Evolutionary conservation across 2,888 invertebrate genomes (phyloP).

Genomic region (Schizaphis graminum): DNA sequence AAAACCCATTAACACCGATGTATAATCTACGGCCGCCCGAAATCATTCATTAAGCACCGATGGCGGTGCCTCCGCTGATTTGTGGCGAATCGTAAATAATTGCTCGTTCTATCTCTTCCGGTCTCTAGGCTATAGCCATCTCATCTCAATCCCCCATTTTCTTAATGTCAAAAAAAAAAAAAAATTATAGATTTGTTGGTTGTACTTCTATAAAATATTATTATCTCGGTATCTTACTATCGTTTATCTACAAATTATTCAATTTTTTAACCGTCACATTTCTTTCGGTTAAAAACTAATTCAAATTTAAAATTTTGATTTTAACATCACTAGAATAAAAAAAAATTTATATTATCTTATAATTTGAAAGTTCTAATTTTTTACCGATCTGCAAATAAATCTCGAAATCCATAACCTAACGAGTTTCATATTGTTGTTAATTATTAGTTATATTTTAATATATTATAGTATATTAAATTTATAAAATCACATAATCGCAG

Average conservation of each 20-base stretch:
- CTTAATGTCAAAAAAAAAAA: background rate
- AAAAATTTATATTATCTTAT: background rate
- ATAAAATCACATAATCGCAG: background rate
- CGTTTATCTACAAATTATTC: background rate
- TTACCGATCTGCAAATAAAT: background rate
- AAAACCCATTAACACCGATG: constrained; percentile 38
- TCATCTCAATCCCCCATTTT: background rate
- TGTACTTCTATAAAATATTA: background rate
- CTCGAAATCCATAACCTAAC: background rate
- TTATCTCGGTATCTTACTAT: too few species aligned
- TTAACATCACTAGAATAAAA: background rate
- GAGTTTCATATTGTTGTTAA: background rate
- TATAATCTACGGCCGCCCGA: background rate
- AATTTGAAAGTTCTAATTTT: background rate
- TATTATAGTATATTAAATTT: background rate
- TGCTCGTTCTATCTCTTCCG: background rate
- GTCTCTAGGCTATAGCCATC: background rate
- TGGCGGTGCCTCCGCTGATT: background rate
- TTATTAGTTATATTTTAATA: background rate
- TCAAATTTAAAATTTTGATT: background rate
- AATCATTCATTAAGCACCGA: constrained; percentile 40
- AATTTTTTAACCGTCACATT: background rate
- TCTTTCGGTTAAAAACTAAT: background rate
- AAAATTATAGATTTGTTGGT: background rate
- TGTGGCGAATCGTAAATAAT: constrained; percentile 29